phyloP scores from a whole-genome alignment of 2,797 vertebrate species.

The Paramormyrops hopkinsi region DNA sequence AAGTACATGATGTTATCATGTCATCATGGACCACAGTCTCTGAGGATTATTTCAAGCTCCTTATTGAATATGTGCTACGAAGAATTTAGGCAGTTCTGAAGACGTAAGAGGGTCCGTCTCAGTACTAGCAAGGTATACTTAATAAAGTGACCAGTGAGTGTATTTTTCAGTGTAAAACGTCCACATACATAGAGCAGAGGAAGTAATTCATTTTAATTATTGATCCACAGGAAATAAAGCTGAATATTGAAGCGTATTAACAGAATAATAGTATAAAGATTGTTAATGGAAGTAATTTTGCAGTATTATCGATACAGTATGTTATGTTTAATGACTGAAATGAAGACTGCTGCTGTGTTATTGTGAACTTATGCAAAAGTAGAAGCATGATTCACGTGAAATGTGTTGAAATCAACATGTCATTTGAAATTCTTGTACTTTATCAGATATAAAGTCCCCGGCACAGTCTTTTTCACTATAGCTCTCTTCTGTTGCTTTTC shows the following conservation, averaged over 20 bases:
- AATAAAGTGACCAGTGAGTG: neutral
- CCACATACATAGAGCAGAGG: neutral
- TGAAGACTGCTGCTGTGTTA: neutral
- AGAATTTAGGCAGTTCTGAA: neutral
- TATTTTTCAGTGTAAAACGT: neutral
- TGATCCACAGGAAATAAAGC: neutral
- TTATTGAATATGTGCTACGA: neutral
- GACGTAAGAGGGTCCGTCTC: neutral
- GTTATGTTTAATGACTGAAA: neutral
- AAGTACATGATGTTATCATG: neutral
- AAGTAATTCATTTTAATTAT: neutral
- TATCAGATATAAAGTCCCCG: neutral
- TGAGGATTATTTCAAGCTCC: neutral
- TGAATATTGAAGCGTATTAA: neutral
- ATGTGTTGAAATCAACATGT: neutral
- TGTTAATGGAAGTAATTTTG: neutral
- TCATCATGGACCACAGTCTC: neutral
- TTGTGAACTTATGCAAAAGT: neutral
- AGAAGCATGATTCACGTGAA: neutral
- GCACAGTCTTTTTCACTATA: neutral
- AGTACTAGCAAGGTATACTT: neutral
- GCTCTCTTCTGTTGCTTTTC: neutral
- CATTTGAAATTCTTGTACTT: neutral
- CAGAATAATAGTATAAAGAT: neutral
- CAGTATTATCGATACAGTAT: neutral